Percentiles rank a stretch among this genome's conserved stretches.
These are phyloP conservation scores for Archivesica marissinica DNA, from an alignment of 1,140 invertebrate genomes.

Conservation along the genomic window DNA sequence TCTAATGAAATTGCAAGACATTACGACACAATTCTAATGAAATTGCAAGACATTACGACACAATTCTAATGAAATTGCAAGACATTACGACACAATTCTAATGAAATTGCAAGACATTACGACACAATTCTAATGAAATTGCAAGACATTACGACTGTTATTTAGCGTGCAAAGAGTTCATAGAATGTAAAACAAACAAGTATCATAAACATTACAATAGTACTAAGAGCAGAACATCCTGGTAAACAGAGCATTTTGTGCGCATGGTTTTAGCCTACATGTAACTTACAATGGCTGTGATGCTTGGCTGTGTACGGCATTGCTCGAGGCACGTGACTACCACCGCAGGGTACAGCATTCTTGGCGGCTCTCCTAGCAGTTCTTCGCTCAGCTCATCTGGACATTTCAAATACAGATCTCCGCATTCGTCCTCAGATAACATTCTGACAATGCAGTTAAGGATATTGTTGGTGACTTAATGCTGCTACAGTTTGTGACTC, in stretches of 20 bases:
- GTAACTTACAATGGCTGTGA: conserved; percentile 44
- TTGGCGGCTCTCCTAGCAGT: conserved; percentile 54
- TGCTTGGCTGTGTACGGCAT: background rate
- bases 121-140: too few relatives aligned
- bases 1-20: too few relatives aligned
- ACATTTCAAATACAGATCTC: conserved; percentile 17
- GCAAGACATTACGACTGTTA: background rate
- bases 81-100: too few relatives aligned
- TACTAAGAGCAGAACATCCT: background rate
- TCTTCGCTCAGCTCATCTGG: conserved; percentile 57
- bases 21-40: too few relatives aligned
- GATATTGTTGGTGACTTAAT: background rate
- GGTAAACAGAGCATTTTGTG: background rate
- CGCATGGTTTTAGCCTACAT: background rate
- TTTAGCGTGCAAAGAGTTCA: background rate
- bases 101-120: too few relatives aligned
- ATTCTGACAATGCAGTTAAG: conserved; percentile 31
- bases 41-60: too few relatives aligned
- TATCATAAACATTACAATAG: background rate
- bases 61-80: too few relatives aligned
- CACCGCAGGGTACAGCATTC: conserved; percentile 62
- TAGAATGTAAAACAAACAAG: background rate
- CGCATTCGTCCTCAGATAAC: background rate
- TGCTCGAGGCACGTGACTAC: conserved; percentile 38
- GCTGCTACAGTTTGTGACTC: background rate